Percentiles rank a stretch among this genome's conserved stretches.
These are phyloP conservation scores for Philhelius pedissequus DNA, from an alignment of 2,888 invertebrate species.

Conservation along the genomic window DNA sequence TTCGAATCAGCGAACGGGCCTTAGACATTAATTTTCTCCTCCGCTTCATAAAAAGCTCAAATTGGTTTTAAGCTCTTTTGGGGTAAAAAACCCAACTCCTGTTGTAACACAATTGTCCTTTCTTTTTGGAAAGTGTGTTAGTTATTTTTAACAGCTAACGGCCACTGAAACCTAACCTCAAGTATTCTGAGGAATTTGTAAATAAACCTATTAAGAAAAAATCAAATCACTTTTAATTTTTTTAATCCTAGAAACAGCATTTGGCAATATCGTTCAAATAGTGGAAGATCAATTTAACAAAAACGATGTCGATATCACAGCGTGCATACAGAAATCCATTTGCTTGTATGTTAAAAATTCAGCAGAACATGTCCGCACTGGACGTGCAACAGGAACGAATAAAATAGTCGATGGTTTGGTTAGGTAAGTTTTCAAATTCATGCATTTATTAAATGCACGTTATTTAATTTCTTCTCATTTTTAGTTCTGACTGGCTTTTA, in stretches of 20 bases:
- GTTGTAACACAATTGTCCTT: too few relatives aligned
- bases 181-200: too few relatives aligned
- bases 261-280: constrained; percentile 76
- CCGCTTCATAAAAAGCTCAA: too few relatives aligned
- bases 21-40: too few relatives aligned
- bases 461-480: not conserved
- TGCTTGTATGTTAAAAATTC: constrained; percentile 80
- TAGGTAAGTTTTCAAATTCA: constrained; percentile 73
- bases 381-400: constrained; percentile 78
- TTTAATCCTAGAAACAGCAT: constrained; percentile 70
- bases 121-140: too few relatives aligned
- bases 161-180: too few relatives aligned
- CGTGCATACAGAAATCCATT: constrained; percentile 82
- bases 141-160: too few relatives aligned
- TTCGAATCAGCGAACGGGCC: too few relatives aligned
- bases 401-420: constrained; percentile 80
- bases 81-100: too few relatives aligned
- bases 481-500: constrained; percentile 76
- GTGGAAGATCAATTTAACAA: constrained; percentile 81
- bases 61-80: too few relatives aligned
- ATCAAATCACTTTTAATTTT: too few relatives aligned
- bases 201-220: too few relatives aligned
- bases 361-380: constrained; percentile 75
- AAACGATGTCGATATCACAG: constrained; percentile 82
- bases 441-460: not conserved